Conservation (phyloP, 2,797 vertebrate species). For the Ataeniobius toweri region DNA sequence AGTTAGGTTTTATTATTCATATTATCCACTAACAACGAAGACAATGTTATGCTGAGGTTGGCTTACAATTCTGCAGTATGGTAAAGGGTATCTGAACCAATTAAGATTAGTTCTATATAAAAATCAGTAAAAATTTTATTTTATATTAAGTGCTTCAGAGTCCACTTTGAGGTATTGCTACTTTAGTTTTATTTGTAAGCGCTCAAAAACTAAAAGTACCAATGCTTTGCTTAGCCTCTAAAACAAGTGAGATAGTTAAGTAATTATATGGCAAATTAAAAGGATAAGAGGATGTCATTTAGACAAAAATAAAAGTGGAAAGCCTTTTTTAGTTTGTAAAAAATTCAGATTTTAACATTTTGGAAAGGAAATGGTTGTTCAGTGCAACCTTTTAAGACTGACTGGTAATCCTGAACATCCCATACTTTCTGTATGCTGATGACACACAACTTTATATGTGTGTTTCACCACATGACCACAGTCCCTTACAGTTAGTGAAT, state of each 20-base stretch:
- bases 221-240: not conserved
- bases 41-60: not conserved
- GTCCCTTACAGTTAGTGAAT: not conserved
- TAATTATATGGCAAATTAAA: no score
- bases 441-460: not conserved
- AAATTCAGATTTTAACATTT: no score
- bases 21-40: not conserved
- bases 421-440: not conserved
- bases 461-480: not conserved
- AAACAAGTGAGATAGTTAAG: not conserved
- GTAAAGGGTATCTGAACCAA: not conserved
- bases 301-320: no score
- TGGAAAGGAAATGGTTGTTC: no score
- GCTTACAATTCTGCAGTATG: not conserved
- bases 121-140: no score
- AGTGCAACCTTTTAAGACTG: no score
- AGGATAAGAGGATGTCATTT: no score
- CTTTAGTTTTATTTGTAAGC: not conserved
- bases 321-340: no score
- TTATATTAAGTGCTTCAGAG: not conserved
- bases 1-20: not conserved
- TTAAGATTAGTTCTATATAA: not conserved
- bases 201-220: not conserved
- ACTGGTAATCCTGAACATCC: not conserved
- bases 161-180: not conserved